phyloP scores from a whole-genome alignment of 2,113 vertebrate genomes.

The Rhinopithecus roxellana region DNA sequence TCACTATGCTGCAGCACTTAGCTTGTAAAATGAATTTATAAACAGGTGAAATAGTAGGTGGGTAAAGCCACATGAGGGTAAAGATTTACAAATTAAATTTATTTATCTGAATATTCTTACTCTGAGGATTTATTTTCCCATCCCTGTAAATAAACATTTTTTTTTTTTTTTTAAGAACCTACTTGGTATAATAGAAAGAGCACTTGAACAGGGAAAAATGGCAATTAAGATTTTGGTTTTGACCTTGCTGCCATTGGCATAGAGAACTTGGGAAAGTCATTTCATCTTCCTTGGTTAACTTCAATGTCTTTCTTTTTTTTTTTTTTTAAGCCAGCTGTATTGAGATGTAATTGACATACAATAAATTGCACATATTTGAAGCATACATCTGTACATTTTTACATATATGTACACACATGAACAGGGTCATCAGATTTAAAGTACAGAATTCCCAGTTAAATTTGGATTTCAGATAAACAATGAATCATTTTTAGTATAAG shows the following conservation, averaged over 20 bases:
- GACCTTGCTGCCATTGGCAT: neutral
- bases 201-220: neutral
- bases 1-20: neutral
- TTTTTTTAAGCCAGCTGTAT: neutral
- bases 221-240: neutral
- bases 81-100: neutral
- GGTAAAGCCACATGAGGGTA: neutral
- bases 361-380: neutral
- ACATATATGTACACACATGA: neutral
- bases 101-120: neutral
- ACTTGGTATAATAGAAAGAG: neutral
- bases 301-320: neutral
- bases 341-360: neutral
- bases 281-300: neutral
- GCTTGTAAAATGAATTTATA: neutral
- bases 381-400: neutral
- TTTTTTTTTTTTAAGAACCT: neutral
- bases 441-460: neutral
- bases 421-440: neutral
- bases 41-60: neutral
- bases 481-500: neutral
- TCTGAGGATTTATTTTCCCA: neutral
- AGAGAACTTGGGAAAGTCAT: neutral
- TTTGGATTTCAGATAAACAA: neutral
- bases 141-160: neutral